These are phyloP conservation scores for Silurus lanzhouensis DNA, from an alignment of 2,797 vertebrate genomes.

Conservation along the genomic window DNA sequence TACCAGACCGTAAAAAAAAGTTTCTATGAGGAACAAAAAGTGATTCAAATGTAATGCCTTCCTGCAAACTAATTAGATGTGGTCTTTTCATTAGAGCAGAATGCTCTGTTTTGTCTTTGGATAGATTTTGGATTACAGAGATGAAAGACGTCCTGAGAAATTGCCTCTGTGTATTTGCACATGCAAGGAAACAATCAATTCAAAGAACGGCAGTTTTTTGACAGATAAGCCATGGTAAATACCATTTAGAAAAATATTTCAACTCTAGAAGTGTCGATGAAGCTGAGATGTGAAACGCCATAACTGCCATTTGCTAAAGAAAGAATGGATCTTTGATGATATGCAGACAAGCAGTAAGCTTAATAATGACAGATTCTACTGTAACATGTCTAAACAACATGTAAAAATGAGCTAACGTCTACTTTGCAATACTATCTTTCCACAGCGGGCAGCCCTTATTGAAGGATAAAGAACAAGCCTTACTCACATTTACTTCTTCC, in stretches of 20 bases:
- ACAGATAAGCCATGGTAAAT: slow-evolving; percentile 22
- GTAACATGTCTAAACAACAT: not conserved
- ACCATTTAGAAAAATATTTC: not conserved
- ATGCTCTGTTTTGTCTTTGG: slow-evolving; percentile 27
- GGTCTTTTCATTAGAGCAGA: not conserved
- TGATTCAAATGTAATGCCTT: slow-evolving; percentile 22
- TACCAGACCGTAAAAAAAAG: not conserved
- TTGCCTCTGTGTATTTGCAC: slow-evolving; percentile 16
- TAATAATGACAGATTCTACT: not conserved
- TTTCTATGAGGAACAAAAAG: not conserved
- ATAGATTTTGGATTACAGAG: slow-evolving; percentile 36
- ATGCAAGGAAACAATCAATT: not conserved
- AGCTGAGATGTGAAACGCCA: not conserved
- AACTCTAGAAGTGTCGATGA: not conserved
- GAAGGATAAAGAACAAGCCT: not conserved
- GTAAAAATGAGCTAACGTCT: not conserved
- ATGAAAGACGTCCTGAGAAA: slow-evolving; percentile 35
- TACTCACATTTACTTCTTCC: not conserved
- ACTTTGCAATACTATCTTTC: not conserved
- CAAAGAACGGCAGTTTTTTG: not conserved
- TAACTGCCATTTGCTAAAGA: slow-evolving; percentile 3
- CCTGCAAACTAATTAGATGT: slow-evolving; percentile 30
- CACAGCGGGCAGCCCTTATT: slow-evolving; percentile 24
- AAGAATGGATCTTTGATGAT: not conserved
- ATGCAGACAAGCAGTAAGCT: not conserved